Base-by-base conservation (phyloP, 1,140 invertebrate genomes). In the Drosophila seguyi region DNA sequence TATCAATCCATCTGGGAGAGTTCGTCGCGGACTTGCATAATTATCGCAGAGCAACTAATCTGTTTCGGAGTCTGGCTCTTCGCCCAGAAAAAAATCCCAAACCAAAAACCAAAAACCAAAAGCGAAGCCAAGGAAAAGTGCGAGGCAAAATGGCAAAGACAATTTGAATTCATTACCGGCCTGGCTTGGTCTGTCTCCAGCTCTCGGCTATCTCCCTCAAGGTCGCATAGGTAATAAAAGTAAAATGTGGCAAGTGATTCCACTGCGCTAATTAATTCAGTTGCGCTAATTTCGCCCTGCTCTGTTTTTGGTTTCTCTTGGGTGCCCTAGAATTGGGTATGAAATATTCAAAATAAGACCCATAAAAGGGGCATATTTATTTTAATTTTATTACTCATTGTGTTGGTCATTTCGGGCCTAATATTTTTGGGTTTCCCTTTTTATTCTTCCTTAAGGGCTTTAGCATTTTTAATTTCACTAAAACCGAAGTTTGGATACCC, bases 251-350 rank as follows among this genome's bases (percentile, higher is more conserved):
- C 84, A 88, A 90, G 71, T 72, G 85, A 73, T 74, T 86, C 78
- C 45, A 60, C 62, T 48, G 72, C 65, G 78, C 69, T 90, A 90
- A 90, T 90, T 90, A 90, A 90, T 90, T 90, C 81, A 90, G 85
- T 90, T 90, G 86, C 85, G 74, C 77, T 90, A 90, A 84, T 88
- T 81, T 84, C 60, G 77, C 29, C n/a, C 31, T 67, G 69, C 59
- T 61, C 71, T 67, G 75, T 47, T 74, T 79, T 79, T 47, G 20
- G 22, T 45, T 39, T 41, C n/a, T 27, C 34, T 22, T 38, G 45
- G 42, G 29, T 65, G 66, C 38, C 61, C 66, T 50, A 39, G 61
- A 67, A 67, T 69, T 10, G 66, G 18, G 47, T 38, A 25, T 38
- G 29, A 67, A 25, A 67, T 50, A 34, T 67, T 22, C 11, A 22